Percentiles rank a stretch among this genome's conserved stretches.
phyloP scores from a whole-genome alignment of 2,113 vertebrate genomes.

The Alosa alosa region DNA sequence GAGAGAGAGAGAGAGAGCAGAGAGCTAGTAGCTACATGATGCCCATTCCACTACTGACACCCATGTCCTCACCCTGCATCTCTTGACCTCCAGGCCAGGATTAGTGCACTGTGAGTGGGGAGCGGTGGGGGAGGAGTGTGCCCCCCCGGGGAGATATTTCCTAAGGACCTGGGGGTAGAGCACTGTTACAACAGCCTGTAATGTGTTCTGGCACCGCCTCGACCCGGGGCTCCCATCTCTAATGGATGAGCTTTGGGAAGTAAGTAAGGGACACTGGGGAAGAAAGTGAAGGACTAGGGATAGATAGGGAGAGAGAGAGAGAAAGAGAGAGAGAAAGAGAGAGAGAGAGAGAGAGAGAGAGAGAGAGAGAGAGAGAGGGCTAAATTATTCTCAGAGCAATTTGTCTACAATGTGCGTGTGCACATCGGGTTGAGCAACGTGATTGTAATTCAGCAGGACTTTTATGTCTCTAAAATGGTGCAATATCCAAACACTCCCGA shows the following conservation, averaged over 20 bases:
- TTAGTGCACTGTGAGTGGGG: background rate
- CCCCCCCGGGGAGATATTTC: slow-evolving; percentile 50
- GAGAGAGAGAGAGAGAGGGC: background rate
- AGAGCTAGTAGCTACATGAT: background rate
- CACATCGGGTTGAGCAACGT: background rate
- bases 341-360: no score
- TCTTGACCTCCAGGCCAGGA: slow-evolving; percentile 22
- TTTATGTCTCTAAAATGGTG: no score
- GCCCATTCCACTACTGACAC: background rate
- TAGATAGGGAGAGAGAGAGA: background rate
- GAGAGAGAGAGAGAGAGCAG: background rate
- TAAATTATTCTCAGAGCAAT: background rate
- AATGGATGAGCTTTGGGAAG: slow-evolving; percentile 50
- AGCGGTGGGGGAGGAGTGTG: background rate
- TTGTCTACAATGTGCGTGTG: background rate
- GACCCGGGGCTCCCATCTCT: slow-evolving; percentile 43
- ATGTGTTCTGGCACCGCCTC: slow-evolving; percentile 36
- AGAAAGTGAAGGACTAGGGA: background rate
- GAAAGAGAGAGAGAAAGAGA: background rate
- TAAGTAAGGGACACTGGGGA: background rate
- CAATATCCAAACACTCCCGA: no score
- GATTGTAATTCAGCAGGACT: no score
- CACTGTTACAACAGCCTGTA: slow-evolving; percentile 53
- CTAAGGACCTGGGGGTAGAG: slow-evolving; percentile 39
- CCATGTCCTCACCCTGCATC: background rate